Evolutionary conservation across 2,113 vertebrate genomes (phyloP), one percentile per base, ranked within the genome.

Genomic region (Erythrolamprus reginae): DNA sequence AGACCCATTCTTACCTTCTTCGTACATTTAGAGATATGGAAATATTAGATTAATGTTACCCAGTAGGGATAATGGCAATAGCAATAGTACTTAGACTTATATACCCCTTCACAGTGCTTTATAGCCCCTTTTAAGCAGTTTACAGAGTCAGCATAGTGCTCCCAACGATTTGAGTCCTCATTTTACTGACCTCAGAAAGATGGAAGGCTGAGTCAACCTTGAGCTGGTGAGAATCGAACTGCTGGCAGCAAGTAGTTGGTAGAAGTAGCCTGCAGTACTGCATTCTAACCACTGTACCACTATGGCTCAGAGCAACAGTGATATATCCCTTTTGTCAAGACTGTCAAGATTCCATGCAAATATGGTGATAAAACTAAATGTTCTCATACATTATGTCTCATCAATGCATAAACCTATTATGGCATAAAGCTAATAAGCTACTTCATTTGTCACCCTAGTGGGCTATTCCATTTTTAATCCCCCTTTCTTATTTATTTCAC

Each of bases 381-480:
- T 87, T 33, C 45, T 90, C 24, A 38, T 28, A 50, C 1, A 23
- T 45, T 65, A 89, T 52, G 9, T 38, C 26, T 28, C 8, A 6
- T 84, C 53, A 61, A 53, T 24, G 52, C 15, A 51, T 19, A 58
- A 38, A 8, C 9, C 90, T 53, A 85, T 12, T 82, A 42, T 89
- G 82, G 3, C 48, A 38, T 56, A 28, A 26, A 47, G 28, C n/a
- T 3, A 65, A 91, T 93, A 89, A 93, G 89, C 38, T 90, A 45
- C 55, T 94, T 13, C 90, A 88, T 93, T 89, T 70, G 82, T 88
- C 19, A 83, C 61, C 90, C 10, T n/a, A 86, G 84, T 88, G 90
- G 93, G 70, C 93, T 92, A 95, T 92, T 92, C 55, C 87, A 50
- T 94, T 95, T 95, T 95, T 82, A 91, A 91, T 88, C 55, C n/a